These are phyloP conservation scores for Prunella himalayana DNA, from an alignment of 2,113 vertebrate species.

Conservation along the genomic window DNA sequence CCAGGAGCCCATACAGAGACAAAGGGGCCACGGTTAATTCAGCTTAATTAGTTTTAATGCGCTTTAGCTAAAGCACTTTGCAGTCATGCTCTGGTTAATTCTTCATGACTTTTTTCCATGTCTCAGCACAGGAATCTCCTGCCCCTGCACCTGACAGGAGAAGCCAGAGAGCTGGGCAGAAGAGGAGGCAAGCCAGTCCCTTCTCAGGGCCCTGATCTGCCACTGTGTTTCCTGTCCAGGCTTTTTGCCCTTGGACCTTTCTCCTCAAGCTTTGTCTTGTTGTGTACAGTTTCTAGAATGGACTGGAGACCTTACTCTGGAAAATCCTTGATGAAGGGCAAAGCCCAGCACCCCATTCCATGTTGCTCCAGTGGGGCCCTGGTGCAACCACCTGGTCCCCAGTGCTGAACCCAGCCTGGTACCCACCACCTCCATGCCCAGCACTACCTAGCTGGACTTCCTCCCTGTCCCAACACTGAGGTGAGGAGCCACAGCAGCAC, in stretches of 20 bases:
- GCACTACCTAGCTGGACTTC: rapidly evolving
- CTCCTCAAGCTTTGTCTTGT: background rate
- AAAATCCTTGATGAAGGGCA: background rate
- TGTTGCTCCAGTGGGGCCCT: background rate
- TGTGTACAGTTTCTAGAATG: background rate
- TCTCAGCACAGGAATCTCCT: background rate
- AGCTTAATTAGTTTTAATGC: conserved; percentile 4
- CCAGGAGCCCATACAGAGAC: background rate
- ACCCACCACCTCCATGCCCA: background rate
- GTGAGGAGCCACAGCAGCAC: background rate
- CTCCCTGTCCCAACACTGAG: rapidly evolving
- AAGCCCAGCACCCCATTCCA: background rate
- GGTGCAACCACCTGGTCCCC: background rate
- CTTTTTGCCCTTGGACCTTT: background rate
- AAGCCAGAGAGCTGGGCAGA: background rate
- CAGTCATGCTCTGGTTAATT: background rate
- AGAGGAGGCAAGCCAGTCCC: background rate
- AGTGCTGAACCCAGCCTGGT: rapidly evolving
- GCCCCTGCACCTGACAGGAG: background rate
- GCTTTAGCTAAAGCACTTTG: conserved; percentile 17
- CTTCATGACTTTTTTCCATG: background rate
- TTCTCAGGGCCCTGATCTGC: background rate
- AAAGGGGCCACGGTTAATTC: background rate
- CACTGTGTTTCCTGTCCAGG: background rate
- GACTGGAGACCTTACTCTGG: background rate